These are phyloP conservation scores for Chorisops tibialis DNA, from an alignment of 2,888 invertebrate genomes.

Conservation along the genomic window DNA sequence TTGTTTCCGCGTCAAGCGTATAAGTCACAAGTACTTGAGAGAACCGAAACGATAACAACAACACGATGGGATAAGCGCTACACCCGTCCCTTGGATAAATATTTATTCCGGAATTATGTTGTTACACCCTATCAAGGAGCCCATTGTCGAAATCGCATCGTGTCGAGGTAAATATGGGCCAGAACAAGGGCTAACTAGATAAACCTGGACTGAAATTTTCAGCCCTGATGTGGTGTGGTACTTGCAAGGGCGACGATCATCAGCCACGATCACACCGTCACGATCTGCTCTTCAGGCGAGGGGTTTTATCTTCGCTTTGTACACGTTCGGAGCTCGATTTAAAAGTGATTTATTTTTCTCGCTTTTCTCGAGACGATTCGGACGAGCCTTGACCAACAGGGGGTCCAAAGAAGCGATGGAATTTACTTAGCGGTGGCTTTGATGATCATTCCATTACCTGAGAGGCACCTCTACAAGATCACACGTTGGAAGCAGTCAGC, in stretches of 20 bases:
- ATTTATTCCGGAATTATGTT: constrained; percentile 31
- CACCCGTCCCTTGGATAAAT: constrained; percentile 27
- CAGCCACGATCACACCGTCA: constrained; percentile 15
- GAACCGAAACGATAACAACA: background rate
- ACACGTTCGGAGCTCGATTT: constrained; percentile 9
- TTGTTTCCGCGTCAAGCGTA: background rate
- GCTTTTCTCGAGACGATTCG: constrained; percentile 4
- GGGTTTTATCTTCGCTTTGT: constrained; percentile 20
- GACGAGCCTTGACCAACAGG: constrained; percentile 21
- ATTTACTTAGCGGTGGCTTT: constrained; percentile 34
- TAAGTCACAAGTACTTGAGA: constrained; percentile 4
- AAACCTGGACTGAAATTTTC: constrained; percentile 1
- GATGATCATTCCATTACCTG: constrained; percentile 34
- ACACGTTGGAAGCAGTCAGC: constrained; percentile 16
- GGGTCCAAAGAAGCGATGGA: constrained; percentile 30
- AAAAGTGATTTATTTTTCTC: constrained; percentile 32
- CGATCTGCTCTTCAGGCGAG: constrained; percentile 1
- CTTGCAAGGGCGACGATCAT: constrained; percentile 17
- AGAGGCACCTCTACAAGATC: constrained; percentile 26
- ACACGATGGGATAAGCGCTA: constrained; percentile 5
- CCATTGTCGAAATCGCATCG: constrained; percentile 18
- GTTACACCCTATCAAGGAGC: constrained; percentile 27
- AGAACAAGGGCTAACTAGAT: constrained; percentile 13
- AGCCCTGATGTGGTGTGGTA: constrained; percentile 4
- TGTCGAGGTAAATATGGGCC: constrained; percentile 13